Base-by-base conservation (phyloP, 2,888 invertebrate species). In the Margaritifera margaritifera region DNA sequence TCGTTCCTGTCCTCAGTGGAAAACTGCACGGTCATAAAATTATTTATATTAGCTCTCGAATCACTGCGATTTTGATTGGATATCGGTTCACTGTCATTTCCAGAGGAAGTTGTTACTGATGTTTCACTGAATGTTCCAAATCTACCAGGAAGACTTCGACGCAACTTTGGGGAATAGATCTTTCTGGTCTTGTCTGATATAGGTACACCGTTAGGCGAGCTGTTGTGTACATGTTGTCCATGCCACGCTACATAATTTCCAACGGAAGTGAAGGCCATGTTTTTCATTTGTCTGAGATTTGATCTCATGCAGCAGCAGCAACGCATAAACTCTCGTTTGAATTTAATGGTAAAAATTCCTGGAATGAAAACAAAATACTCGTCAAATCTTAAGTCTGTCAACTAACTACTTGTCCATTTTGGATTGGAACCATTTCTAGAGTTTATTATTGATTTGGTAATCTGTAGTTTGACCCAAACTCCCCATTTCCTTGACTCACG, bases 331-430 rank as follows among this genome's bases (percentile, higher is more conserved):
- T 86, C 85, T 72, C 85, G 71, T 72, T 84, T 85, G 77, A 86
- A 85, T 73, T 85, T 86, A 62, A 85, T 85, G 56, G 85, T 84
- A 69, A 85, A 86, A 78, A 85, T 80, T 56, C 86, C 86, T 86
- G 84, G 54, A 84, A 82, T 19, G 57, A 69, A 62, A 69, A 42
- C 56, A 42, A 60, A 64, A 59, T 42, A 42, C 42, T 42, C 2
- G 42, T 42, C 11, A 42, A 42, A 42, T 42, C 42, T 42, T 42
- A 42, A 42, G 15, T 15, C 42, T 42, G 42, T 42, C 42, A 42
- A 42, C 42, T 42, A 42, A 15, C 42, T 42, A 42, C 42, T 42
- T 42, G 42, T 42, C 42, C 42, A 42, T 42, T 42, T 42, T 42
- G 15, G 42, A 42, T 42, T 42, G 42, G 42, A 42, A 42, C 42